A percentile compares a stretch with the other conserved stretches of the same genome.
Evolutionary conservation across 2,113 vertebrate genomes (phyloP).

Genomic region (Microtus pennsylvanicus): DNA sequence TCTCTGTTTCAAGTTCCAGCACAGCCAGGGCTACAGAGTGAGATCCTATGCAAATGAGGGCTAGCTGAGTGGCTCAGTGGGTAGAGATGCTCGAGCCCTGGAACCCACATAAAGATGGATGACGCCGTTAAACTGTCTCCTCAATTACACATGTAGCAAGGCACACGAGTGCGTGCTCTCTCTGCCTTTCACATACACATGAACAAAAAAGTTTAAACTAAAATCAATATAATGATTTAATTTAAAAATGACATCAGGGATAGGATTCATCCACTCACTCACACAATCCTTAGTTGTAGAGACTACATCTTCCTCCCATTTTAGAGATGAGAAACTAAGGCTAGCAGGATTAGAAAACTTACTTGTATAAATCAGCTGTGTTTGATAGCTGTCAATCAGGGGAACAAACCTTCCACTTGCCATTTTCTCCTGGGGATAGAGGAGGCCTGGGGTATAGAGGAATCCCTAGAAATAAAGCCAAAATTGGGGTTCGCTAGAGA

Average conservation of each 20-base stretch:
- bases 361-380: background rate
- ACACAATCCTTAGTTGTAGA: background rate
- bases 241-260: background rate
- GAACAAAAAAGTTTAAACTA: too few species aligned
- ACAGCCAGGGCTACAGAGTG: background rate
- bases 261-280: background rate
- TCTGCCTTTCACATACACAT: background rate
- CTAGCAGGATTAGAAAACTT: background rate
- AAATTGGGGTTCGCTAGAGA: background rate
- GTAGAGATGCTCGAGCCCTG: background rate
- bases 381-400: background rate
- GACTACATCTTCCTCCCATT: background rate
- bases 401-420: background rate
- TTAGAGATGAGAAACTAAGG: constrained; percentile 47
- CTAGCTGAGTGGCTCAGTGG: background rate
- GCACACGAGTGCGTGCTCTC: background rate
- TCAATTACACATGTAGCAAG: background rate
- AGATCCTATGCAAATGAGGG: background rate
- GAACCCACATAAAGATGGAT: background rate
- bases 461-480: background rate
- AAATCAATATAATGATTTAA: background rate
- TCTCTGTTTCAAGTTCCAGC: background rate
- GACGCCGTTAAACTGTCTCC: background rate
- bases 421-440: background rate
- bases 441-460: background rate